These are phyloP conservation scores for Eulemur rufifrons DNA, from an alignment of 2,113 vertebrate species.

Conservation along the genomic window DNA sequence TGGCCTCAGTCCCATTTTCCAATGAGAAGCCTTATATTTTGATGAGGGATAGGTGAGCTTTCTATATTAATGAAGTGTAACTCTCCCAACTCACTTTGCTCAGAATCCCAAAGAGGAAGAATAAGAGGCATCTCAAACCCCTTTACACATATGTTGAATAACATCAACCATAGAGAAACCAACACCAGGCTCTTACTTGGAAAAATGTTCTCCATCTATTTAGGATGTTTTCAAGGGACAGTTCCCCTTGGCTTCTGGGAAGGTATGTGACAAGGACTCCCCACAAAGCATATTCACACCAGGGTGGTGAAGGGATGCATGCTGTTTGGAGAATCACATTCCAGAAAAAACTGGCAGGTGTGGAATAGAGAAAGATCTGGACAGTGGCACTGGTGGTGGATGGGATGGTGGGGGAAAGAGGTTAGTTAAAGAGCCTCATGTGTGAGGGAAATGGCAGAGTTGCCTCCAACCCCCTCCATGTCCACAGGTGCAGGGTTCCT, in stretches of 20 bases:
- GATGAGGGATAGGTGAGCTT: background rate
- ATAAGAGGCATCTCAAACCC: background rate
- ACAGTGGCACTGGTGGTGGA: background rate
- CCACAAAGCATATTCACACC: background rate
- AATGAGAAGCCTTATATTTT: background rate
- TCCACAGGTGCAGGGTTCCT: rapidly evolving
- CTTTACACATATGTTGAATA: background rate
- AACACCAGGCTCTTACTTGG: background rate
- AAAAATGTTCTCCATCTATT: too few species aligned
- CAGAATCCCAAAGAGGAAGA: background rate
- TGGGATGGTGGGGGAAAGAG: background rate
- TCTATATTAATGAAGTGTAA: background rate
- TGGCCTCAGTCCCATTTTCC: background rate
- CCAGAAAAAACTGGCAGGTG: background rate
- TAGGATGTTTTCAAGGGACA: background rate
- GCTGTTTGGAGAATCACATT: background rate
- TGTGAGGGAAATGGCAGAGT: background rate
- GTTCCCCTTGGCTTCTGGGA: background rate
- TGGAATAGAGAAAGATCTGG: background rate
- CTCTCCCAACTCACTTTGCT: background rate
- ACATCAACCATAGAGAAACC: background rate
- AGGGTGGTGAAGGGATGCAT: background rate
- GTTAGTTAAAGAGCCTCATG: background rate
- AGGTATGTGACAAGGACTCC: too few species aligned
- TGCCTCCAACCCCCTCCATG: background rate